Base-by-base conservation (phyloP, 1,140 invertebrate genomes). In the Drosophila prosaltans region DNA sequence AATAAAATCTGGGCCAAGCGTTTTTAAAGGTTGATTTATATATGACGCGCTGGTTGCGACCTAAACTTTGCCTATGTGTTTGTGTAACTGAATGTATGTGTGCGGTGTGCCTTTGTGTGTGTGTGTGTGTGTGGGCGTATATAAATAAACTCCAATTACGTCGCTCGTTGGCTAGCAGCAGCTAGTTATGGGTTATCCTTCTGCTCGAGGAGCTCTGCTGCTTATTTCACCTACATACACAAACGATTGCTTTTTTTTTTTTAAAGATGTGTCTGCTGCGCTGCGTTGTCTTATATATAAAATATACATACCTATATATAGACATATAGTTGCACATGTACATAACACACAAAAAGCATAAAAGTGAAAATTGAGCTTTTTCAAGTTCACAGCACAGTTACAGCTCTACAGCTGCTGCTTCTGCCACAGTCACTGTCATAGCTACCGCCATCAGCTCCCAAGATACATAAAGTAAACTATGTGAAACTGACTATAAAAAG, bases 11-110 rank as follows among this genome's bases (percentile, higher is more conserved):
- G 81, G 81, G 81, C 81, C 81, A 84, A 66, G 45, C 77, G 74
- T 65, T 77, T 85, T 84, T 84, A 84, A 84, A 84, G 81, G 81
- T 84, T 84, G 82, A 81, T 85, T 85, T 74, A 84, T 85, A 81
- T 77, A 74, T 74, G 74, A 73, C 64, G 69, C 69, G 73, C 65
- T 79, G 72, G 65, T 68, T 61, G 57, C 69, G 32, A 65, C 63
- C 58, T 58, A 55, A 16, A 39, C 7, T 43, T 28, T 41, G 55
- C 10, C 8, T 61, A 8, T 60, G 51, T 64, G 36, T 63, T 45
- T 61, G 43, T 64, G 10, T 65, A 40, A 59, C 11, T 57, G 58
- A 39, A 28, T 39, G 24, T 43, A 43, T 69, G 41, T 63, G 36
- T n/a, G 43, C 26, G 30, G 3, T 16, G 6, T 67, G 5, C 69